Evolutionary conservation across 2,888 invertebrate genomes (phyloP), one percentile per base, ranked within the genome.

Genomic region (Lycaena phlaeas): DNA sequence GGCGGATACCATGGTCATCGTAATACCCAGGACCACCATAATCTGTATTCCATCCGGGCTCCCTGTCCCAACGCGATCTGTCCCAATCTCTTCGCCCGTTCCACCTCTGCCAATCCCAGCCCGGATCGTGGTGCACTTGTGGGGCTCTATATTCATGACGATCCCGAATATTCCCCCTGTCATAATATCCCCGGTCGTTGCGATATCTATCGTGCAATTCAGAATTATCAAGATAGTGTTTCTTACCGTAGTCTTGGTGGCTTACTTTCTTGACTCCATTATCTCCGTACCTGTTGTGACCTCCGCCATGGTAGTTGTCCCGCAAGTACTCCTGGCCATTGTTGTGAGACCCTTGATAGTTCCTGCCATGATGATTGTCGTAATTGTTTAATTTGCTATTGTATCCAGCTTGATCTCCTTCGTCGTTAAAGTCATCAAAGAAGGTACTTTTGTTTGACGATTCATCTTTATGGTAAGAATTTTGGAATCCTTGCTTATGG

Each of bases 391-490:
- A 43, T 46, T 62, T 70, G 43, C 72, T 82, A 15, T 81, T 84
- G 46, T 76, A 81, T 1, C 70, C 71, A 2, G 84, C 72, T 59
- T 69, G 70, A 44, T 85, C 85, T 1, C 72, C 77, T 63, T 85
- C 85, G 41, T 85, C 85, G 42, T 72, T 81, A 1, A 69, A 86
- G 56, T 90, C 90, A 54, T 91, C 91, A 55, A 88, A 91, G 65
- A 85, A 91, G 17, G 89, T 90, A 41, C 89, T 88, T 53, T 89
- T 90, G 54, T 88, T 89, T 0, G 89, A 90, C 7, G 87, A 88
- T 58, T 91, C 90, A 50, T 91, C 90, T 62, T 90, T 91, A 54
- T 89, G 88, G 54, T 91, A 91, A 9, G 87, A 87, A 54, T 90
- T 90, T 52, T 87, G 87, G 59, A 89, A 91, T 11, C 91, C 91